These are phyloP conservation scores for Stichodactyla mertensii DNA, from an alignment of 64 coral and sea anemone genomes.

Conservation along the genomic window DNA sequence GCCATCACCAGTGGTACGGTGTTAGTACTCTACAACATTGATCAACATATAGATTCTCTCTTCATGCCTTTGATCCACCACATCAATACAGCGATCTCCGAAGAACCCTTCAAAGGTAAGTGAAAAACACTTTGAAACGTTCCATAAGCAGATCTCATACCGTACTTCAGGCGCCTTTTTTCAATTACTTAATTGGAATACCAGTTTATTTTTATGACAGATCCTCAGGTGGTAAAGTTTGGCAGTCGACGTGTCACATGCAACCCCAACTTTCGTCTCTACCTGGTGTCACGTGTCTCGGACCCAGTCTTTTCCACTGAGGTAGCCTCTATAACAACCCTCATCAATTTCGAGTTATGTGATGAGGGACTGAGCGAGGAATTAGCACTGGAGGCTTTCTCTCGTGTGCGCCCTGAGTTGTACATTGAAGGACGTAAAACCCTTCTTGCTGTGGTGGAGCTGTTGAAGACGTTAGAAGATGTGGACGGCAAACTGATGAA, in stretches of 20 bases:
- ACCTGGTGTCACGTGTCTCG: slow-evolving; percentile 72
- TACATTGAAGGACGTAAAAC: slow-evolving; percentile 74
- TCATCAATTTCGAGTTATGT: slow-evolving; percentile 73
- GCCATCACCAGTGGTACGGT: slow-evolving; percentile 75
- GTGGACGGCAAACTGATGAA: slow-evolving; percentile 81
- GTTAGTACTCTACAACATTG: slow-evolving; percentile 83
- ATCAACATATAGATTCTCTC: slow-evolving; percentile 79
- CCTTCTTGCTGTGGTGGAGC: slow-evolving; percentile 68
- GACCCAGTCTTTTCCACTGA: slow-evolving; percentile 71
- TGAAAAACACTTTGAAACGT: not conserved
- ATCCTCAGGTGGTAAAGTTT: slow-evolving; percentile 75
- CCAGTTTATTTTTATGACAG: slow-evolving; percentile 15
- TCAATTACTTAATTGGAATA: too few relatives aligned
- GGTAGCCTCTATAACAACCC: slow-evolving; percentile 82
- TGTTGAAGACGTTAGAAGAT: slow-evolving; percentile 76
- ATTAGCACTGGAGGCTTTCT: slow-evolving; percentile 61
- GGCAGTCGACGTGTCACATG: slow-evolving; percentile 89
- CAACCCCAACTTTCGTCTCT: slow-evolving; percentile 82
- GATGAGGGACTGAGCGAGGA: slow-evolving; percentile 78
- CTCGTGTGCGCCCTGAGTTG: slow-evolving; percentile 72
- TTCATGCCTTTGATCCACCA: slow-evolving; percentile 95
- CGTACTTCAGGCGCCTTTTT: too few relatives aligned
- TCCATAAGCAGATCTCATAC: not conserved
- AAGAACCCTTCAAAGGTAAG: slow-evolving; percentile 57
- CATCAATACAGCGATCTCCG: slow-evolving; percentile 57